Conservation (phyloP, 2,888 invertebrate species). For the Lasioglossum calceatum region DNA sequence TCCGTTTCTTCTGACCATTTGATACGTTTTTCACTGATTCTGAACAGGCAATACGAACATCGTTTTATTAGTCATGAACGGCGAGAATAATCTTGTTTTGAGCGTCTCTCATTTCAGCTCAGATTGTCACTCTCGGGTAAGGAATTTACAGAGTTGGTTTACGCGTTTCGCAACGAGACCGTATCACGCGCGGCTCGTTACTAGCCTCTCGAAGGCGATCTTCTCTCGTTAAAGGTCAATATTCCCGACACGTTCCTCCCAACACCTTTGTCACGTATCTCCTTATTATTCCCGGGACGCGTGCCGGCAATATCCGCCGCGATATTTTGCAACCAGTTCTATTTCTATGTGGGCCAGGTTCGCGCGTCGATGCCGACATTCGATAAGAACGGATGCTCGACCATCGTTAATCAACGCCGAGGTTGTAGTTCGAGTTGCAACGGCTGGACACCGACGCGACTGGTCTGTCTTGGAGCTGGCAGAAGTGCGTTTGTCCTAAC, state of each 20-base stretch:
- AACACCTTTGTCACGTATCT: constrained; percentile 44
- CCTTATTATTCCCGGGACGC: constrained; percentile 45
- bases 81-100: background rate
- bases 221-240: constrained; percentile 23
- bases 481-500: background rate
- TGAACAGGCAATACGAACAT: background rate
- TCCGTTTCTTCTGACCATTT: background rate
- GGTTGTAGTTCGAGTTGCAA: background rate
- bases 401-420: background rate
- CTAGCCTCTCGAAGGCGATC: background rate
- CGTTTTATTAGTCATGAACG: background rate
- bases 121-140: background rate
- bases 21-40: background rate
- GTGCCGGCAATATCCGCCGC: constrained; percentile 35
- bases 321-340: constrained; percentile 37
- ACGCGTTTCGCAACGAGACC: background rate
- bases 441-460: background rate
- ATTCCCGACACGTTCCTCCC: constrained; percentile 4
- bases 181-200: background rate
- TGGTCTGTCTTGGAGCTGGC: background rate
- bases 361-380: constrained; percentile 27
- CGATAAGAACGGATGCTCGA: constrained; percentile 18
- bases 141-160: background rate
- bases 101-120: background rate
- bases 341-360: constrained; percentile 44